Evolutionary conservation across 2,888 invertebrate genomes (phyloP).

Genomic region (Caenorhabditis sp.): DNA sequence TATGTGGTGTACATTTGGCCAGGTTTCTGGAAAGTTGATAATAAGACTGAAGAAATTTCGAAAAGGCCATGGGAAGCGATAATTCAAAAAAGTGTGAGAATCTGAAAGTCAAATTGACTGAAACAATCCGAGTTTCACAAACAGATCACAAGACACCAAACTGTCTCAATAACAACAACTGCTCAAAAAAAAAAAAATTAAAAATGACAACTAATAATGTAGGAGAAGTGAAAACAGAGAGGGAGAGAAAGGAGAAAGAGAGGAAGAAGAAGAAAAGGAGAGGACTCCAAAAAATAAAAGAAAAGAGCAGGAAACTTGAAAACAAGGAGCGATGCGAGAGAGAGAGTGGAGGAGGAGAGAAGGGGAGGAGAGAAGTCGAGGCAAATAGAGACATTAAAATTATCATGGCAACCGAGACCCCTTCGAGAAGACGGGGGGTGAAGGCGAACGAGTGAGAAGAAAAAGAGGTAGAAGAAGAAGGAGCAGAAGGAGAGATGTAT

Average conservation of each 20-base stretch:
- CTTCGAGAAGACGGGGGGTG: background rate
- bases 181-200: no score
- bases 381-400: conserved; percentile 27
- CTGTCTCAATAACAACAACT: background rate
- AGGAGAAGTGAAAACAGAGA: background rate
- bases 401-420: conserved; percentile 34
- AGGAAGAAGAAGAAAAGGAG: background rate
- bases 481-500: background rate
- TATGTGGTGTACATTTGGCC: conserved; percentile 6
- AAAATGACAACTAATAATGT: background rate
- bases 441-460: no score
- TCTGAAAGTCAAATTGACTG: no score
- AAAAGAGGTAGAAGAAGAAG: background rate
- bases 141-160: background rate
- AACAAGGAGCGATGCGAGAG: background rate
- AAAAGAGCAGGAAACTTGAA: conserved; percentile 22
- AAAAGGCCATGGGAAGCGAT: background rate
- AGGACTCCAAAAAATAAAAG: background rate
- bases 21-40: conserved; percentile 4
- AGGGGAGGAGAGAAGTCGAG: conserved; percentile 18
- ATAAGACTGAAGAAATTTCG: no score
- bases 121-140: no score
- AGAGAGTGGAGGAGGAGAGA: background rate
- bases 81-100: background rate
- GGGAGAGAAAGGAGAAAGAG: background rate